A percentile compares a stretch with the other conserved stretches of the same genome.
These are phyloP conservation scores for Apodemia hepburni DNA, from an alignment of 2,888 invertebrate genomes.

Conservation along the genomic window DNA sequence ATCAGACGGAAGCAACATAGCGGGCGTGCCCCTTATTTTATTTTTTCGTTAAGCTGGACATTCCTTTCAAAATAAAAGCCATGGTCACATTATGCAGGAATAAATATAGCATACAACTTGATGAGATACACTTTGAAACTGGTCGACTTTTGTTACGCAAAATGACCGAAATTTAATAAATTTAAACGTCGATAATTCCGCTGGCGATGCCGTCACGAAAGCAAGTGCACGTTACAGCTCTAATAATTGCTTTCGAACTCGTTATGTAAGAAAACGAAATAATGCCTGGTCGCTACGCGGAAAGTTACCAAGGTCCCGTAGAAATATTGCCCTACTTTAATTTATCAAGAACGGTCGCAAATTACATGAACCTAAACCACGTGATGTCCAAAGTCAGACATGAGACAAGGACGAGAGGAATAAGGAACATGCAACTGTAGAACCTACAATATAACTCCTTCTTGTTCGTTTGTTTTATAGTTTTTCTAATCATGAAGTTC, in stretches of 20 bases:
- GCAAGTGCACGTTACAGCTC: constrained; percentile 51
- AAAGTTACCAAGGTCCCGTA: constrained; percentile 37
- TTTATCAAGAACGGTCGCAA: constrained; percentile 41
- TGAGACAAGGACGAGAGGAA: neutral
- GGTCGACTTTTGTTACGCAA: constrained; percentile 46
- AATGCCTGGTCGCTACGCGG: constrained; percentile 45
- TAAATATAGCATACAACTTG: neutral
- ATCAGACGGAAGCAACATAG: too few species aligned
- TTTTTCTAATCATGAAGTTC: too few species aligned
- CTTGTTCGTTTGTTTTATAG: too few species aligned
- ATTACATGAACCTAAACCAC: neutral
- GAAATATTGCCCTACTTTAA: constrained; percentile 49
- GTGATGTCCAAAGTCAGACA: neutral
- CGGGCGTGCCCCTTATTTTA: too few species aligned
- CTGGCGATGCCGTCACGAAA: constrained; percentile 44
- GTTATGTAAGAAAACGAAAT: constrained; percentile 54
- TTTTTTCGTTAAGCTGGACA: too few species aligned
- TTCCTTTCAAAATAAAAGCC: too few species aligned
- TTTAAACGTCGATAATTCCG: constrained; percentile 49
- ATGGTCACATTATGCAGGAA: constrained; percentile 6
- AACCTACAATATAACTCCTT: too few species aligned
- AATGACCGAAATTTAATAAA: constrained; percentile 52
- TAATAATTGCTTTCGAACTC: constrained; percentile 48
- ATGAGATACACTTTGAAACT: constrained; percentile 4
- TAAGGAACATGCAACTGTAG: too few species aligned